Evolutionary conservation across 2,797 vertebrate genomes (phyloP).

Genomic region (Urophycis tenuis): DNA sequence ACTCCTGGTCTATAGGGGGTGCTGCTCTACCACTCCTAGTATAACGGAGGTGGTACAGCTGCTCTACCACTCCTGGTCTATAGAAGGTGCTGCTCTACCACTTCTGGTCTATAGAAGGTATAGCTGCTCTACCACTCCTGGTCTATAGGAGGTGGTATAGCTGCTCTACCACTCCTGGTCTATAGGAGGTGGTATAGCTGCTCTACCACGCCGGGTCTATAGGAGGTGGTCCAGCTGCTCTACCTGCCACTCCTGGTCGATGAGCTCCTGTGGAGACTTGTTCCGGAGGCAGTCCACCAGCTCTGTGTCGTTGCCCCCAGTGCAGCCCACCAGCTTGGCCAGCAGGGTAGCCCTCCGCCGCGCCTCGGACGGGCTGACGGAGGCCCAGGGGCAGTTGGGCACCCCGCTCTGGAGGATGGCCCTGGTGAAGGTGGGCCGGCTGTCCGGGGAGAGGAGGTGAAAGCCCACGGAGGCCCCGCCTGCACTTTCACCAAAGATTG

Average conservation of each 20-base stretch:
- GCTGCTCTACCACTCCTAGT: background rate
- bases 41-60: background rate
- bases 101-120: background rate
- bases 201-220: background rate
- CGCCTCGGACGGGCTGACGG: constrained; percentile 75
- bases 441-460: constrained; percentile 80
- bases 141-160: background rate
- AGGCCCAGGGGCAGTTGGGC: constrained; percentile 87
- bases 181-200: background rate
- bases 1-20: background rate
- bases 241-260: constrained; percentile 81
- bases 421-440: constrained; percentile 75
- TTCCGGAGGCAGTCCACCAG: constrained; percentile 76
- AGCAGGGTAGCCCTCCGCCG: constrained; percentile 74
- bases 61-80: background rate
- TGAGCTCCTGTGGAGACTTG: constrained; percentile 74
- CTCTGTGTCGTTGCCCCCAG: constrained; percentile 76
- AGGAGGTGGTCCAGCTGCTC: background rate
- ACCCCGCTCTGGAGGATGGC: constrained; percentile 85
- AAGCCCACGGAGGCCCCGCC: constrained; percentile 82
- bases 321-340: constrained; percentile 75
- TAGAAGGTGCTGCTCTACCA: background rate
- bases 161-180: background rate
- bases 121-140: background rate
- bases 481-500: constrained; percentile 90